phyloP scores from a whole-genome alignment of 92 coral and sea anemone species.

The Epizoanthus fatuus region DNA sequence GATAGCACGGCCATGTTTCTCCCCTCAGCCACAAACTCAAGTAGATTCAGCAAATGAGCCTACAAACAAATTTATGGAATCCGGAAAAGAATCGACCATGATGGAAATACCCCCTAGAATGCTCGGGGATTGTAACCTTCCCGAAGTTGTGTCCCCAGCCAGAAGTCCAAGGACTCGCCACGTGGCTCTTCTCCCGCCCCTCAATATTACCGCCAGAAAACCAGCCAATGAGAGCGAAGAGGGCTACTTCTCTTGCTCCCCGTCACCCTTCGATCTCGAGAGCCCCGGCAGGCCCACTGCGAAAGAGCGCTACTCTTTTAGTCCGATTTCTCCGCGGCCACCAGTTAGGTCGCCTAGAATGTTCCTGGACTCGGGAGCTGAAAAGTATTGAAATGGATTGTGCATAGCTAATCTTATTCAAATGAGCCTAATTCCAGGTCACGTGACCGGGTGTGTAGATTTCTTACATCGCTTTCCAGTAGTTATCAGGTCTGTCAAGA shows the following conservation, averaged over 20 bases:
- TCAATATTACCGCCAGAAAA: conserved; percentile 50
- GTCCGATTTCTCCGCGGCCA: conserved; percentile 78
- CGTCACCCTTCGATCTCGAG: conserved; percentile 76
- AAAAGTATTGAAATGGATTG: background rate
- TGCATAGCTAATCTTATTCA: too few relatives aligned
- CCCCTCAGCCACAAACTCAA: conserved; percentile 7
- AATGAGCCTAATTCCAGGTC: too few relatives aligned
- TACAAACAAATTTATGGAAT: background rate
- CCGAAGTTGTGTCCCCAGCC: conserved; percentile 53
- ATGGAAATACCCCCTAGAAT: background rate
- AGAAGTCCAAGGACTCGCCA: conserved; percentile 68
- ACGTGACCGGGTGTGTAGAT: too few relatives aligned
- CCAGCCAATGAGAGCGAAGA: conserved; percentile 74
- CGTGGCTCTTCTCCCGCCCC: conserved; percentile 79
- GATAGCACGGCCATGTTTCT: background rate
- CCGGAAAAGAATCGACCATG: conserved; percentile 15
- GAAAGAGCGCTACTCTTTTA: conserved; percentile 72
- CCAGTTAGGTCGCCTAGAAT: conserved; percentile 8
- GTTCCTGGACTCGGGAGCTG: background rate
- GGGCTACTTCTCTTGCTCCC: conserved; percentile 80
- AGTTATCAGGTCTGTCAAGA: too few relatives aligned
- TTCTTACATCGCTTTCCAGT: too few relatives aligned
- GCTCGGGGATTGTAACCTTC: conserved; percentile 20
- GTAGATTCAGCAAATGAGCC: background rate
- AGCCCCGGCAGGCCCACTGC: conserved; percentile 66